Base-by-base conservation (phyloP, 2,113 vertebrate genomes). In the Harpagus bidentatus region DNA sequence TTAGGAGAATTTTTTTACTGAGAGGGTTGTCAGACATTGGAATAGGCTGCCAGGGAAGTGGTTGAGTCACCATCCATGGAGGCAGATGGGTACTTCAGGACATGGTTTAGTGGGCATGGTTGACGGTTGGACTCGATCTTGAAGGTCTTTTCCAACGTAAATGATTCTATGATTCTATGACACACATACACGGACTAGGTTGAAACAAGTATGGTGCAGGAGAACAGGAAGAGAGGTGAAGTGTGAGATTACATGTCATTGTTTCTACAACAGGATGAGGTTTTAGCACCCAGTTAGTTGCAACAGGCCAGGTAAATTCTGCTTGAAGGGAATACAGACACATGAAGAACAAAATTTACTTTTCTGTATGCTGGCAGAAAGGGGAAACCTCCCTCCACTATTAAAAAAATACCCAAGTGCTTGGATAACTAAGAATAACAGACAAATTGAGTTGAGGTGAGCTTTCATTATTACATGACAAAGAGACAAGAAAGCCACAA, bases 121-220 rank as follows among this genome's bases (percentile, higher is more conserved):
- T 23, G 47, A 23, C 23, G 47, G 47, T 23, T 48, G 47, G 47
- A 23, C 47, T 48, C 47, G 45, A 48, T 48, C 47, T 23, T 48
- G 22, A 48, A 48, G 22, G 47, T 23, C 47, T 48, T 48, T 48
- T 48, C 47, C 47, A 48, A 48, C 22, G 22, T 48, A 48, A 48
- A 48, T 48, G 48, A 48, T 48, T 48, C 22, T 23, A 47, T 47
- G 20, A 47, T 47, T 20, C 45, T 19, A 22, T 48, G 47, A 48
- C 3, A 59, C 42, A 13, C 2, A 1, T 12, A 52, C 23, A 71
- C 1, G 2, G 16, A 25, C 16, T 42, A 13, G 8, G 6, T 18
- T 36, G 45, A 48, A 4, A 0, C 0, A 79, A 21, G 23, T 6
- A n/a, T 0, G 2, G 3, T 32, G 12, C 32, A 78, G 50, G 25